Base-by-base conservation (phyloP, 1,140 invertebrate genomes). In the Pogonomyrmex californicus region DNA sequence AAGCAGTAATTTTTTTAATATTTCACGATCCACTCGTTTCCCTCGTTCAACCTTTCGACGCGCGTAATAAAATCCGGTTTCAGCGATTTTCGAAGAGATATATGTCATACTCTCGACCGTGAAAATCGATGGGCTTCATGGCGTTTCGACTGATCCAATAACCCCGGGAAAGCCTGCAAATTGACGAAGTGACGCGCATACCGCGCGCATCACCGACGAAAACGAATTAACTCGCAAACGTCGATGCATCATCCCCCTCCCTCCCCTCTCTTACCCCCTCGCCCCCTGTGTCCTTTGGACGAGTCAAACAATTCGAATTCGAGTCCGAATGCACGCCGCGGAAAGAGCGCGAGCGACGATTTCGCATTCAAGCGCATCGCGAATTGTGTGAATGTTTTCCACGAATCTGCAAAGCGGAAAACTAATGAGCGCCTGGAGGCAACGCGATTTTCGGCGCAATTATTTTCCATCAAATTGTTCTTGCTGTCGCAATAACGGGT, bases 141-240 rank as follows among this genome's bases (percentile, higher is more conserved):
- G 38, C 51, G 38, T 71, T 71, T 83, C 54, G 17, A 60, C 30
- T 60, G 68, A 83, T 83, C 54, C 79, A 73, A 83, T 75, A 83
- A 62, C 54, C 10, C 12, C 30, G 68, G 44, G 44, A 60, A 73
- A 82, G 66, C 63, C 47, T 58, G 30, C 17, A 30, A 82, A 83
- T 83, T 75, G 79, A 83, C 68, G 51, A 60, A 75, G 68, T 75
- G 79, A 83, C 54, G 51, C 33, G 41, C 68, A 75, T 60, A 33
- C 54, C 4, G 54, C 14, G 65, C 49, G 78, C 65, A 70, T 56
- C 63, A 70, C 17, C 77, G 62, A n/a, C 79, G 41, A 83, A 73
- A 75, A 83, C 79, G 68, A 83, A 83, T 73, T 83, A 83, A 75
- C 70, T 83, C 54, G 70, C 79, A 75, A 75, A 75, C 41, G 30